Evolutionary conservation across 2,888 invertebrate species (phyloP), one percentile per base, ranked within the genome.

Genomic region (Exephanes ischioxanthus): DNA sequence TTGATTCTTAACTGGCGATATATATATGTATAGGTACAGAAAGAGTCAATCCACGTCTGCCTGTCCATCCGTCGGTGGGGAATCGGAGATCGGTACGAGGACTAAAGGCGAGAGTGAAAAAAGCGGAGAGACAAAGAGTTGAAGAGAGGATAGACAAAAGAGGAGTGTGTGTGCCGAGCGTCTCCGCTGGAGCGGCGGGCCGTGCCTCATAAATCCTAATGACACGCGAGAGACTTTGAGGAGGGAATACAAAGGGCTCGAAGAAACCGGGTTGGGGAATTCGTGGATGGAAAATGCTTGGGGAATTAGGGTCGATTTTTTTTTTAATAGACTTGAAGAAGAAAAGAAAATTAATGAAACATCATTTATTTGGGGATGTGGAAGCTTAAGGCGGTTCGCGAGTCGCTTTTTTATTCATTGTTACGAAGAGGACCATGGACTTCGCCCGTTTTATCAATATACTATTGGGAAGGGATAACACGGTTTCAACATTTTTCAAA

Each of bases 11-110:
- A 14, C 14, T 45, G 14, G 14, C 14, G 45, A 45, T 45, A 14
- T 45, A 14, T 3, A 14, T 14, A 45, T 45, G 14, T 14, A 14
- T 45, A 14, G 2, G 14, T 45, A 45, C 14, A 14, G 3, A 45
- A 45, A 45, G 45, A 45, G 45, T 45, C 45, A 45, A 45, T 45
- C 45, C 3, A 3, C 45, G 45, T 45, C 19, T 53, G n/a, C 5
- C 53, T 53, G n/a, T 53, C 53, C 16, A 7, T 53, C 16, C 53
- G 53, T 53, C 45, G 14, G 53, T 53, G 30, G 75, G 73, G 80
- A 82, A 84, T 78, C 55, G 51, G 66, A 86, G 84, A 71, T 63
- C 53, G 82, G 68, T 76, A 61, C 66, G 87, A 72, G 66, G 67
- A 76, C 19, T 67, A 80, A 70, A 77, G 70, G 79, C 72, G 66